A percentile compares a stretch with the other conserved stretches of the same genome.
Evolutionary conservation across 1,140 invertebrate genomes (phyloP).

Genomic region (Tetramorium simillimum): DNA sequence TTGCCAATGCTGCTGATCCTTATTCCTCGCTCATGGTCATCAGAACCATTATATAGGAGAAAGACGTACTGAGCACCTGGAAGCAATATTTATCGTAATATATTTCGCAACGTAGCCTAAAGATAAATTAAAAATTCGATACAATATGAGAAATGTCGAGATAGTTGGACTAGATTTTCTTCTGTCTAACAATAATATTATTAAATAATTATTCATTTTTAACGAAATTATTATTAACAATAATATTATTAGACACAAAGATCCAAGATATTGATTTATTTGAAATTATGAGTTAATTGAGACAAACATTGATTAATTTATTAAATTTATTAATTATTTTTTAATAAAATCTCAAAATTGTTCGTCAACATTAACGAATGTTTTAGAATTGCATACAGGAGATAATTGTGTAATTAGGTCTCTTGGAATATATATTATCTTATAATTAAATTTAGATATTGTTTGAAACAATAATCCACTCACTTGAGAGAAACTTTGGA

Average conservation of each 20-base stretch:
- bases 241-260: too few relatives aligned
- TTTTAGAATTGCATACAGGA: neutral
- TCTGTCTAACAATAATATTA: too few relatives aligned
- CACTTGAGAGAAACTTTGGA: conserved; percentile 73
- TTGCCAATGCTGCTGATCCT: conserved; percentile 19
- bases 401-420: neutral
- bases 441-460: conserved; percentile 23
- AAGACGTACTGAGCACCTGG: conserved; percentile 78
- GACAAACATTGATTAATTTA: neutral
- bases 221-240: too few relatives aligned
- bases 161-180: too few relatives aligned
- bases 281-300: neutral
- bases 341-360: neutral
- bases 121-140: too few relatives aligned
- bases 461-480: conserved; percentile 34
- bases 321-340: neutral
- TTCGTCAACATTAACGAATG: neutral
- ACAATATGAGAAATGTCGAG: too few relatives aligned
- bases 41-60: conserved; percentile 78
- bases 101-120: neutral
- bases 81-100: conserved; percentile 22
- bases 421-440: neutral
- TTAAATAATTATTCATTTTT: too few relatives aligned
- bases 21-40: conserved; percentile 55
- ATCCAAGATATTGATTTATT: too few relatives aligned